Base-by-base conservation (phyloP, 2,888 invertebrate genomes). In the Nysson spinosus region DNA sequence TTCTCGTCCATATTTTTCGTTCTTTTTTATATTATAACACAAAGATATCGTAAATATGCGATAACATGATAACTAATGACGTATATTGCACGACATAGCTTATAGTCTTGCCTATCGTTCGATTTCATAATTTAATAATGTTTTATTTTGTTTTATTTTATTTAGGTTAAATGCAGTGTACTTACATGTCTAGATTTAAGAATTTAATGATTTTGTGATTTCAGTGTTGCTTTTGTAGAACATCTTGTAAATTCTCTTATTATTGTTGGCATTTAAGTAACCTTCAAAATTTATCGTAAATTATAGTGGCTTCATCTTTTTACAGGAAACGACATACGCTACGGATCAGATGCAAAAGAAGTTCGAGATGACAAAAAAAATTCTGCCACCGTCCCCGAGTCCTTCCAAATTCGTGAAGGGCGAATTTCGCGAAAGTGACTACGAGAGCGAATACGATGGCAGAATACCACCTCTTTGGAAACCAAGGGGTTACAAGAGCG, bases 381-480 rank as follows among this genome's bases (percentile, higher is more conserved):
- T 87, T 1, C 20, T 63, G 14, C 89, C 90, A 30, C 89, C 89
- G 20, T 89, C 91, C 43, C 89, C 90, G 17, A 91, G 90, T 85
- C 92, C 92, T 52, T 91, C 91, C 17, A 92, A 90, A 86, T 93
- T 93, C 83, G 86, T 90, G 14, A 91, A 90, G 84, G 89, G 91
- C 71, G 92, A 92, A 86, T 91, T 91, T 83, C 88, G 89, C 47
- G 92, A 91, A 83, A 93, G 92, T 79, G 93, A 93, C 81, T 93
- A 93, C 80, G 92, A 93, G 86, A 93, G 93, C 79, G 93, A 93
- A 67, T 93, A 92, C 69, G 92, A 92, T 62, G 89, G 90, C 54
- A 89, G 90, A 70, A 91, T 92, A 79, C 90, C 90, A 54, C 89
- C 92, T 1, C 87, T 91, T 6, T 92, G 93, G 90, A 89, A 89